These are phyloP conservation scores for Plutomurus gul DNA, from an alignment of 1,140 invertebrate species.

Conservation along the genomic window DNA sequence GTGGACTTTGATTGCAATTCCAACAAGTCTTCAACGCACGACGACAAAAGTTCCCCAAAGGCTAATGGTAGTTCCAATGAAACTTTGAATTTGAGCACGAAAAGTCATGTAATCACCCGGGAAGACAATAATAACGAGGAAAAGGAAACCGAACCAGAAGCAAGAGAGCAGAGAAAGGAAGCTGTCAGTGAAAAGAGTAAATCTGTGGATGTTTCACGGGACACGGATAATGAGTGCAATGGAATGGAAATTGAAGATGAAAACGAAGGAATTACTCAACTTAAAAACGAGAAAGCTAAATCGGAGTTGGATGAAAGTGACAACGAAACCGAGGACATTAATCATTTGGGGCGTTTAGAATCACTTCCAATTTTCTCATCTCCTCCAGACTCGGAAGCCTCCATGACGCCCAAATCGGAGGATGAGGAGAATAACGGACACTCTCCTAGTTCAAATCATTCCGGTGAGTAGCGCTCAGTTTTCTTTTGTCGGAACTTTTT, in stretches of 20 bases:
- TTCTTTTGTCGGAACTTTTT: not conserved
- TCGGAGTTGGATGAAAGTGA: too few relatives aligned
- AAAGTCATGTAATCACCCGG: not conserved
- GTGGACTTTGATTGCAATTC: too few relatives aligned
- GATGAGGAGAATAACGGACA: constrained; percentile 31
- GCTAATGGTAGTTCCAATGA: not conserved
- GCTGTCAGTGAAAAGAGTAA: too few relatives aligned
- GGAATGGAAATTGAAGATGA: too few relatives aligned
- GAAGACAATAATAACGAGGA: not conserved
- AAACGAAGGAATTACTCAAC: too few relatives aligned
- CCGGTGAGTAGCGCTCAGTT: not conserved
- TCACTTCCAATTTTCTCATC: constrained; percentile 34
- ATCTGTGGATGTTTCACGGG: too few relatives aligned
- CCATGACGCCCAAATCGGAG: constrained; percentile 10
- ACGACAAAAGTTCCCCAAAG: not conserved
- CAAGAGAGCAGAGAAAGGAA: too few relatives aligned
- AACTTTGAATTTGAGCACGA: too few relatives aligned
- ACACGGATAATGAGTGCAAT: too few relatives aligned
- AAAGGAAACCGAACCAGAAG: not conserved
- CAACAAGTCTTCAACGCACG: not conserved
- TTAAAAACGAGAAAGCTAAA: not conserved
- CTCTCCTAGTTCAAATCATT: not conserved
- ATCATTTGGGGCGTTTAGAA: constrained; percentile 34
- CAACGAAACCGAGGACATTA: not conserved
- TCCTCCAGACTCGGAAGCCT: constrained; percentile 14